These are phyloP conservation scores for Acipenser ruthenus DNA, from an alignment of 2,797 vertebrate species.

Conservation along the genomic window DNA sequence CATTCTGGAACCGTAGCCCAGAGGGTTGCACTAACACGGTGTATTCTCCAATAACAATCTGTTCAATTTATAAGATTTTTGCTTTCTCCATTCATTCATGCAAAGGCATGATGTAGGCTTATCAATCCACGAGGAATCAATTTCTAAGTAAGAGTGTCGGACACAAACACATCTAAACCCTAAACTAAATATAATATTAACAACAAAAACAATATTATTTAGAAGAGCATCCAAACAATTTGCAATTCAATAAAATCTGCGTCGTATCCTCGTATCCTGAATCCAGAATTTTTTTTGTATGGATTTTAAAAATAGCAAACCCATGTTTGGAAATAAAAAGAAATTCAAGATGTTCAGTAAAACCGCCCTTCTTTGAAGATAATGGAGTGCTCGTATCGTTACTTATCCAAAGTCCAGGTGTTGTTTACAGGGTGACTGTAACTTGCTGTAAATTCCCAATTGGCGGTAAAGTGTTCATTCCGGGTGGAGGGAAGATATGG, in stretches of 20 bases:
- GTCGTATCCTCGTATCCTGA: neutral
- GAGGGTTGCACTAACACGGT: too few species aligned
- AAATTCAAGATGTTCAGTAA: slow-evolving; percentile 18
- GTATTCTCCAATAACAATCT: too few species aligned
- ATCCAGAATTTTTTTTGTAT: too few species aligned
- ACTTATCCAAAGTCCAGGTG: slow-evolving; percentile 38
- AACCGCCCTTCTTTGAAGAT: slow-evolving; percentile 43
- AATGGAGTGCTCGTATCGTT: slow-evolving; percentile 67
- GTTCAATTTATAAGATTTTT: too few species aligned
- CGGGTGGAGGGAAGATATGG: slow-evolving; percentile 67
- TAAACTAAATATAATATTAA: too few species aligned
- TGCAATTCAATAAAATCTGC: neutral
- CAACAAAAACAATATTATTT: too few species aligned
- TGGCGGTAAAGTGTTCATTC: slow-evolving; percentile 72
- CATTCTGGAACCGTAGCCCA: too few species aligned
- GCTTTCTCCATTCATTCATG: too few species aligned
- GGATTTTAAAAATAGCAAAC: slow-evolving; percentile 14
- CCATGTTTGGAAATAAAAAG: slow-evolving; percentile 19
- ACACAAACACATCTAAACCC: too few species aligned
- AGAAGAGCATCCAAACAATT: slow-evolving; percentile 57
- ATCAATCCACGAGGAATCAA: too few species aligned
- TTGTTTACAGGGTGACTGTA: slow-evolving; percentile 65
- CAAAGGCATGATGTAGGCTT: too few species aligned
- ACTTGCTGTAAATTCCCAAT: slow-evolving; percentile 79
- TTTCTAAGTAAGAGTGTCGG: too few species aligned